These are phyloP conservation scores for Plecotus auritus DNA, from an alignment of 2,113 vertebrate species.

Conservation along the genomic window DNA sequence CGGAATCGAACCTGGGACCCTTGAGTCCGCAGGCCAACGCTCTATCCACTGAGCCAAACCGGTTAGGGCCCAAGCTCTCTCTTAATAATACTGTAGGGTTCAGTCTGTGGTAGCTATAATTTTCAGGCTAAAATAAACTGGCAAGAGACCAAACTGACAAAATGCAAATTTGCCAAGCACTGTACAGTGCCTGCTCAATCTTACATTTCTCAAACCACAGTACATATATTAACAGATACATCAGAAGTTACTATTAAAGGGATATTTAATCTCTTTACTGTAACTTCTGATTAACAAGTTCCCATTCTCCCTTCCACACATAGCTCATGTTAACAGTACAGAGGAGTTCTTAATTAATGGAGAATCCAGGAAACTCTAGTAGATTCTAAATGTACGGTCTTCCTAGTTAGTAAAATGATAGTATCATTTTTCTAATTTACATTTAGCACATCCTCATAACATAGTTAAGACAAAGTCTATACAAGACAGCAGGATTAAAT, in stretches of 20 bases:
- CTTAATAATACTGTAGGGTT: conserved; percentile 33
- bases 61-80: not conserved
- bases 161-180: not conserved
- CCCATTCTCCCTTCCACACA: not conserved
- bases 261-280: not conserved
- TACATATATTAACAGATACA: not conserved
- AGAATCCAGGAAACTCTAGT: not conserved
- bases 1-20: too few relatives aligned
- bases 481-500: not conserved
- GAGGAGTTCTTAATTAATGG: not conserved
- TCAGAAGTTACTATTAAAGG: not conserved
- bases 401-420: not conserved
- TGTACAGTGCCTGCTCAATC: not conserved
- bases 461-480: not conserved
- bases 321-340: not conserved
- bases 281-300: not conserved
- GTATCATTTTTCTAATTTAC: not conserved
- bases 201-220: not conserved
- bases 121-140: not conserved
- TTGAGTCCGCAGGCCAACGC: too few relatives aligned
- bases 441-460: not conserved
- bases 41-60: too few relatives aligned
- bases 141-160: not conserved
- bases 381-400: not conserved
- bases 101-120: not conserved